Evolutionary conservation across 2,888 invertebrate genomes (phyloP).

Genomic region (Bibio marci): DNA sequence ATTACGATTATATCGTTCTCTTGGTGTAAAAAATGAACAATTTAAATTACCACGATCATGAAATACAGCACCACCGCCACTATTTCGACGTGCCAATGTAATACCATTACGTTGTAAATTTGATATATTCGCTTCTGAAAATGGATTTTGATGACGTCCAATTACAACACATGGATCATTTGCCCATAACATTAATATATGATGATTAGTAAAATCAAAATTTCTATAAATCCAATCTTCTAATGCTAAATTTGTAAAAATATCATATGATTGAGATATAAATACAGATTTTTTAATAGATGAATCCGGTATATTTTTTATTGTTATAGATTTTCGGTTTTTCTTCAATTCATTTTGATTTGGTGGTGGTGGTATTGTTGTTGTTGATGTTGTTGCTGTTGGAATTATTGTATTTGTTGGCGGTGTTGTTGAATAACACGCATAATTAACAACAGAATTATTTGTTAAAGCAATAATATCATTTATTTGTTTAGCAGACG

Average conservation of each 20-base stretch:
- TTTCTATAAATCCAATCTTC: conserved; percentile 94
- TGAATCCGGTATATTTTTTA: conserved; percentile 19
- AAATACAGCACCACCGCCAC: conserved; percentile 93
- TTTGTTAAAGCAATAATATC: no score
- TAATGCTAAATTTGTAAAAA: conserved; percentile 83
- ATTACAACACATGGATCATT: conserved; percentile 91
- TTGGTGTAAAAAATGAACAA: conserved; percentile 76
- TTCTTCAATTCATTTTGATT: not conserved
- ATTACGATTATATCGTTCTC: conserved; percentile 66
- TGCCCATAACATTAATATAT: conserved; percentile 79
- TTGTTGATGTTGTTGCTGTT: not conserved
- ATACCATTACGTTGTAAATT: conserved; percentile 48
- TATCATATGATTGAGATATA: conserved; percentile 79
- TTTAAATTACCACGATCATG: conserved; percentile 91
- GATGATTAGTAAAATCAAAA: conserved; percentile 64
- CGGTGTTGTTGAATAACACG: no score
- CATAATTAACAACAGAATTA: no score
- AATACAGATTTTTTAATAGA: conserved; percentile 70
- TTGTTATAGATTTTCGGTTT: not conserved
- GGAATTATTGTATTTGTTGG: not conserved
- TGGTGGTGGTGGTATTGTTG: not conserved
- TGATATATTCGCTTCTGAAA: conserved; percentile 73
- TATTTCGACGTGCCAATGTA: conserved; percentile 70
- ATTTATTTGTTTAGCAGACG: no score
- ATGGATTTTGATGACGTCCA: conserved; percentile 94